Evolutionary conservation across 2,797 vertebrate species (phyloP).

Genomic region (Cynodonichthys magdalenae): DNA sequence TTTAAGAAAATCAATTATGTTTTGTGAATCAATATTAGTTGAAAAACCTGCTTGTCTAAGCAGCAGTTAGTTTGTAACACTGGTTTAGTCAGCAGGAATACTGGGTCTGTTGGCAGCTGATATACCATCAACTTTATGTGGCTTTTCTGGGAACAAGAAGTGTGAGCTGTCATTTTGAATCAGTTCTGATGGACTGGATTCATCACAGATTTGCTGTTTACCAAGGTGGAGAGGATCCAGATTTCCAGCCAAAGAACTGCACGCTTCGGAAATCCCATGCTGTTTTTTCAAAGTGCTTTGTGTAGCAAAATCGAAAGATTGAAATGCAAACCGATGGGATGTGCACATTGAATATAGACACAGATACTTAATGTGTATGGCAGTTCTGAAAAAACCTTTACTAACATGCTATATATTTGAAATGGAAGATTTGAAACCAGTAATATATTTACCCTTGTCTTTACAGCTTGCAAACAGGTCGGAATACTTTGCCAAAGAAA

Average conservation of each 20-base stretch:
- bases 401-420: neutral
- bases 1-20: slow-evolving; percentile 1
- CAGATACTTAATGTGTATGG: neutral
- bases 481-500: slow-evolving; percentile 96
- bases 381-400: neutral
- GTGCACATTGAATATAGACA: neutral
- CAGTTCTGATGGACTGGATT: slow-evolving; percentile 13
- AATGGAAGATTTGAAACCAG: neutral
- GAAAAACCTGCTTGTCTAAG: neutral
- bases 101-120: slow-evolving; percentile 24
- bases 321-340: neutral
- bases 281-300: slow-evolving; percentile 11
- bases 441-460: slow-evolving; percentile 26
- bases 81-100: slow-evolving; percentile 20
- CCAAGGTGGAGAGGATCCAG: slow-evolving; percentile 24
- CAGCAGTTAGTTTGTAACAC: neutral
- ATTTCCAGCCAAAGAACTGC: slow-evolving; percentile 32
- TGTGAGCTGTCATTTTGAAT: slow-evolving; percentile 38
- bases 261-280: slow-evolving; percentile 12
- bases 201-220: slow-evolving; percentile 16
- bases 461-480: slow-evolving; percentile 87
- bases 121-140: slow-evolving; percentile 16
- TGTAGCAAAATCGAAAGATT: slow-evolving; percentile 10
- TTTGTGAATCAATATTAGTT: neutral
- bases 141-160: slow-evolving; percentile 8